A percentile compares a stretch with the other conserved stretches of the same genome.
phyloP scores from a whole-genome alignment of 2,888 invertebrate genomes.

The Machimus rusticus region DNA sequence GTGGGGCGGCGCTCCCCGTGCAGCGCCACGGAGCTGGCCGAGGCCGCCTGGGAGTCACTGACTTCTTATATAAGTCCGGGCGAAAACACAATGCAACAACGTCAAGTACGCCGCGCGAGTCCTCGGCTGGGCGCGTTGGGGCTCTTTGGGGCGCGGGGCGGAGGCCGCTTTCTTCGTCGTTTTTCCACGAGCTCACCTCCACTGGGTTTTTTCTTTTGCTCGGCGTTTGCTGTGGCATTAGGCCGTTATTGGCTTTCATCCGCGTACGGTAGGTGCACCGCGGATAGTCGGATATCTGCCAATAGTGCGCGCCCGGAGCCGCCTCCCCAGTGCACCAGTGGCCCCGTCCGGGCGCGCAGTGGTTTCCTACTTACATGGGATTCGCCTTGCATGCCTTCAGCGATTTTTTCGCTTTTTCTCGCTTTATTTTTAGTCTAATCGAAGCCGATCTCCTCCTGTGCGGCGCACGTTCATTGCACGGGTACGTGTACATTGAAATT shows the following conservation, averaged over 20 bases:
- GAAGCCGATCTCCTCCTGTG: constrained; percentile 12
- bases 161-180: not conserved
- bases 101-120: constrained; percentile 8
- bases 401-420: not conserved
- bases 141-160: not conserved
- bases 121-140: not conserved
- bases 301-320: not conserved
- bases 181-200: not conserved
- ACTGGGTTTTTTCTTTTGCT: not conserved
- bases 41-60: constrained; percentile 20
- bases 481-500: constrained; percentile 17
- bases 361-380: not conserved
- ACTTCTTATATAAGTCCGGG: constrained; percentile 11
- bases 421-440: constrained; percentile 24
- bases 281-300: not conserved
- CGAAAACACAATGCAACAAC: not conserved
- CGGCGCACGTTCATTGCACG: not conserved
- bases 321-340: not conserved
- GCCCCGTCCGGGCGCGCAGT: not conserved
- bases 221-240: not conserved
- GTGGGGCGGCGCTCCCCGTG: not conserved
- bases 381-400: not conserved
- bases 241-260: constrained; percentile 20
- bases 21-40: not conserved
- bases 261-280: not conserved